A percentile compares a stretch with the other conserved stretches of the same genome.
These are phyloP conservation scores for Craseonycteris thonglongyai DNA, from an alignment of 2,113 vertebrate species.

Conservation along the genomic window DNA sequence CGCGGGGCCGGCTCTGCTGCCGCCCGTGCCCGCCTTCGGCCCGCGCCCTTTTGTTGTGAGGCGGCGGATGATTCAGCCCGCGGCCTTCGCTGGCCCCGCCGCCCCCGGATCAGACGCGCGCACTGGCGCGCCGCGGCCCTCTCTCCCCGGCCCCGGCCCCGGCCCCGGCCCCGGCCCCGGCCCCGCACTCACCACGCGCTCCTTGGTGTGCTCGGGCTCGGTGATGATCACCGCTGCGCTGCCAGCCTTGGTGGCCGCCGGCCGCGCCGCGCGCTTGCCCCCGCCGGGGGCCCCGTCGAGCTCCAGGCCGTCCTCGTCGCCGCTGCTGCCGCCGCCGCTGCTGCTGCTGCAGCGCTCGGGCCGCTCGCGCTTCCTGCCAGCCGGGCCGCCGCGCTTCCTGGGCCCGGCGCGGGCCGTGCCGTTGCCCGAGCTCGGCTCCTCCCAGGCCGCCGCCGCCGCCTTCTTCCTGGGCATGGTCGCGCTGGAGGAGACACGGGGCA, in stretches of 20 bases:
- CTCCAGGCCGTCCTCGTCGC: slow-evolving; percentile 66
- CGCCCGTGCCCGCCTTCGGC: neutral
- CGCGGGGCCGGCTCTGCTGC: slow-evolving; percentile 2
- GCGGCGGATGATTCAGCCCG: slow-evolving; percentile 54
- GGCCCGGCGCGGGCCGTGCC: slow-evolving; percentile 71
- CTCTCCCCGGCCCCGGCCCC: too few relatives aligned
- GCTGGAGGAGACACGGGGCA: slow-evolving; percentile 68
- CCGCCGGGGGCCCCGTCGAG: slow-evolving; percentile 61
- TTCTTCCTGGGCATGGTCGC: slow-evolving; percentile 78
- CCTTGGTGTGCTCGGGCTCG: slow-evolving; percentile 88
- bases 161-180: neutral
- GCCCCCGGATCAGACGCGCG: neutral
- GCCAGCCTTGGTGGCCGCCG: slow-evolving; percentile 47
- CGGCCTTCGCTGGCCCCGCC: slow-evolving; percentile 9
- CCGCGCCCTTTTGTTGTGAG: slow-evolving; percentile 43
- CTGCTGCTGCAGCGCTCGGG: slow-evolving; percentile 65
- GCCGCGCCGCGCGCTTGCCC: slow-evolving; percentile 57
- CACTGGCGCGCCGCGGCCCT: neutral
- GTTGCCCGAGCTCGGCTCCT: slow-evolving; percentile 74
- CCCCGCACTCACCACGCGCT: slow-evolving; percentile 84
- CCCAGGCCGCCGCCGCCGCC: slow-evolving; percentile 71
- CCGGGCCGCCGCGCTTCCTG: slow-evolving; percentile 65
- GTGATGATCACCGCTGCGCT: slow-evolving; percentile 73
- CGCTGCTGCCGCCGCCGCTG: slow-evolving; percentile 70
- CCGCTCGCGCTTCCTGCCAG: slow-evolving; percentile 67